phyloP scores from a whole-genome alignment of 1,140 invertebrate species.

The Plodia interpunctella region DNA sequence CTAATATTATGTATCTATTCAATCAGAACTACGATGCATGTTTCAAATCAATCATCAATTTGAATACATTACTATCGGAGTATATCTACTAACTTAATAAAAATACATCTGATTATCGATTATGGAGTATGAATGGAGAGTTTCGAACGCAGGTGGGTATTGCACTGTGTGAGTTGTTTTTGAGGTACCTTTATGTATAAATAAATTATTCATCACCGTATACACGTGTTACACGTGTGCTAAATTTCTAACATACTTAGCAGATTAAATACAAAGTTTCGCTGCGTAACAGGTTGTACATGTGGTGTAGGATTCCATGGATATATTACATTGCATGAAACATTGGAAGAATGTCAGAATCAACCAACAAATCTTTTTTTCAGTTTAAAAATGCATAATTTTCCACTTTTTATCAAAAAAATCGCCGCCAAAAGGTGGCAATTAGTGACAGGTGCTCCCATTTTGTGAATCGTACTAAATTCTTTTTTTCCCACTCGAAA shows the following conservation, averaged over 20 bases:
- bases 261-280: too few relatives aligned
- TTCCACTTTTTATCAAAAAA: constrained; percentile 56
- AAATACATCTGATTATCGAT: constrained; percentile 18
- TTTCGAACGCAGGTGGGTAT: neutral
- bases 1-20: constrained; percentile 71
- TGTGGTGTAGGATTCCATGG: too few relatives aligned
- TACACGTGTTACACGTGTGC: too few relatives aligned
- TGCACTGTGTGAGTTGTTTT: neutral
- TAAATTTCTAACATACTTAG: too few relatives aligned
- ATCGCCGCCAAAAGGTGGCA: constrained; percentile 71
- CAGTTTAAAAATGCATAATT: constrained; percentile 33
- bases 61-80: constrained; percentile 58
- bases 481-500: constrained; percentile 43
- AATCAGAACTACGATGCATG: constrained; percentile 50
- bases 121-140: constrained; percentile 1
- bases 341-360: neutral
- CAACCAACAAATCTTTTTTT: neutral
- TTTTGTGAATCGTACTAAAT: constrained; percentile 60
- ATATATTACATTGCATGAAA: too few relatives aligned
- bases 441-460: constrained; percentile 70
- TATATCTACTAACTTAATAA: constrained; percentile 50
- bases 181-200: too few relatives aligned
- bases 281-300: too few relatives aligned
- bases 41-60: constrained; percentile 68
- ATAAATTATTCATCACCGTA: too few relatives aligned